Percentiles rank a stretch among this genome's conserved stretches.
Conservation (phyloP, 2,888 invertebrate species). For the Clusia tigrina region DNA sequence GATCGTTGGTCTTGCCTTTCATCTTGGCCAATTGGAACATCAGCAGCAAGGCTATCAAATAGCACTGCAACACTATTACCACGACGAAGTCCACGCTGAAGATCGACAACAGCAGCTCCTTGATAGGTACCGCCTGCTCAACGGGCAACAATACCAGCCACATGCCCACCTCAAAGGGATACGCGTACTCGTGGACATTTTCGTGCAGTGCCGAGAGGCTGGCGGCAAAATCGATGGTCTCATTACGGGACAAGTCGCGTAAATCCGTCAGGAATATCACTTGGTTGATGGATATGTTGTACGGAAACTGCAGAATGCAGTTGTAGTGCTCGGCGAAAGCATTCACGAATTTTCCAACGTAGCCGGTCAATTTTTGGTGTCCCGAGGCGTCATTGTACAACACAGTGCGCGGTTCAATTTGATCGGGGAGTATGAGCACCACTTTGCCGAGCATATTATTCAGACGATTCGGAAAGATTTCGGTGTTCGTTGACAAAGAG, state of each 20-base stretch:
- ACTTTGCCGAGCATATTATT: conserved; percentile 36
- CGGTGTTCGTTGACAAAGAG: background rate
- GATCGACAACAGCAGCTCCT: conserved; percentile 29
- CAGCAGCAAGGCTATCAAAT: conserved; percentile 32
- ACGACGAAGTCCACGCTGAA: conserved; percentile 18
- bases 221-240: conserved; percentile 36
- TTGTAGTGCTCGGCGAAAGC: conserved; percentile 44
- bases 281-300: conserved; percentile 21
- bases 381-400: conserved; percentile 31
- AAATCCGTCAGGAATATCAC: conserved; percentile 12
- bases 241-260: conserved; percentile 22
- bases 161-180: conserved; percentile 36
- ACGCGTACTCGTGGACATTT: conserved; percentile 24
- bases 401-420: conserved; percentile 44
- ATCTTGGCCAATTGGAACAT: background rate
- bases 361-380: conserved; percentile 38
- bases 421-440: conserved; percentile 40
- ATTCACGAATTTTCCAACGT: conserved; percentile 34
- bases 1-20: too few relatives aligned
- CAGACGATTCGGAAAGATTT: conserved; percentile 34
- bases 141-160: conserved; percentile 46
- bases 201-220: conserved; percentile 13
- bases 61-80: conserved; percentile 16
- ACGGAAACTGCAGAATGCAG: conserved; percentile 35
- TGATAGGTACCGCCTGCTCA: conserved; percentile 32